phyloP scores from a whole-genome alignment of 2,797 vertebrate species.

The Rhyacichthys aspro region DNA sequence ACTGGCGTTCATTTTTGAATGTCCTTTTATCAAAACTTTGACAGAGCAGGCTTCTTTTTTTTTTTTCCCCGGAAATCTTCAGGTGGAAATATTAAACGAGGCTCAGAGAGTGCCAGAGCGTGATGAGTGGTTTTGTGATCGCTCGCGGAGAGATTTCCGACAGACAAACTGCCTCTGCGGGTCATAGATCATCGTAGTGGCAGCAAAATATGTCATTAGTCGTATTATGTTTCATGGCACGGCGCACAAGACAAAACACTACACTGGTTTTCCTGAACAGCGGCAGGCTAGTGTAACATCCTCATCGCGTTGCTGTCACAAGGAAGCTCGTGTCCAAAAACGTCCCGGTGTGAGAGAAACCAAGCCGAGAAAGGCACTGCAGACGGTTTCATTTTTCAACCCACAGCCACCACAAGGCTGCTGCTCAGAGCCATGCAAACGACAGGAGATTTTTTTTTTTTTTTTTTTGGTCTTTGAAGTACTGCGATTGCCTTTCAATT shows the following conservation, averaged over 20 bases:
- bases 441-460: slow-evolving; percentile 16
- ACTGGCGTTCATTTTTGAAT: background rate
- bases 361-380: slow-evolving; percentile 1
- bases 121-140: slow-evolving; percentile 3
- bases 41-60: background rate
- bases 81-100: slow-evolving; percentile 7
- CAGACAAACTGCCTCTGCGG: slow-evolving; percentile 7
- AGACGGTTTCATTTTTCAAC: slow-evolving; percentile 3
- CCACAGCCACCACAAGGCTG: background rate
- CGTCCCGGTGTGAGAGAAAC: slow-evolving; percentile 1
- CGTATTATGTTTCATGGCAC: slow-evolving; percentile 9
- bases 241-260: slow-evolving; percentile 1
- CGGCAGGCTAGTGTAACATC: background rate
- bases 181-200: slow-evolving; percentile 11
- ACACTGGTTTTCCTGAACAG: slow-evolving; percentile 8
- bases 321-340: slow-evolving; percentile 16
- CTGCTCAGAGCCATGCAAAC: slow-evolving; percentile 13
- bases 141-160: background rate
- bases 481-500: slow-evolving; percentile 55
- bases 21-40: background rate
- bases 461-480: slow-evolving; percentile 20
- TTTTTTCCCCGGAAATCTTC: slow-evolving; percentile 1
- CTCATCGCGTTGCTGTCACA: slow-evolving; percentile 3
- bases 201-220: slow-evolving; percentile 15
- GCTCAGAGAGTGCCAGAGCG: background rate